phyloP scores from a whole-genome alignment of 1,140 invertebrate genomes.

The Hesperophylax magnus region DNA sequence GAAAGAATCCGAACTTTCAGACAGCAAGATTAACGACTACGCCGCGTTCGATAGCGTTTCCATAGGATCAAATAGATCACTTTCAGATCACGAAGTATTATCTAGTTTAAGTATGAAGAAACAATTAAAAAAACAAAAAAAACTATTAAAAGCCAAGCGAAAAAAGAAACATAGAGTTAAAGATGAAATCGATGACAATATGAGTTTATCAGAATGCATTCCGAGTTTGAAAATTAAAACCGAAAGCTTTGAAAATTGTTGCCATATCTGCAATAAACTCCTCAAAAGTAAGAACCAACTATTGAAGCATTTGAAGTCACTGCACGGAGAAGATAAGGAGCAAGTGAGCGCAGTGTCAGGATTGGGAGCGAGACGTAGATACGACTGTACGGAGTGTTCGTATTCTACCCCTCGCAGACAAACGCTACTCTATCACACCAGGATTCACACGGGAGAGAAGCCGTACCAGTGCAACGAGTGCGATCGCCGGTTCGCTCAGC shows the following conservation, averaged over 20 bases:
- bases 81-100: constrained; percentile 14
- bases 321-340: constrained; percentile 57
- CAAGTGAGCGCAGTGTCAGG: constrained; percentile 61
- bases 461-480: constrained; percentile 72
- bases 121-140: constrained; percentile 12
- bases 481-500: constrained; percentile 73
- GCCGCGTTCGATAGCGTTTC: neutral
- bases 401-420: constrained; percentile 67
- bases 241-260: neutral
- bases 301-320: constrained; percentile 25
- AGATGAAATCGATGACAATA: neutral
- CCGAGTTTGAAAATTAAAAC: neutral
- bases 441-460: constrained; percentile 71
- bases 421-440: constrained; percentile 66
- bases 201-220: neutral
- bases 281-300: constrained; percentile 38
- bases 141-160: constrained; percentile 1
- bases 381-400: constrained; percentile 65
- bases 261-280: constrained; percentile 42
- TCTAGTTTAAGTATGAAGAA: neutral
- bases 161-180: neutral
- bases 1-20: neutral
- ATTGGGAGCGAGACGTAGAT: constrained; percentile 61
- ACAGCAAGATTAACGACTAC: neutral
- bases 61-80: neutral